Evolutionary conservation across 1,140 invertebrate genomes (phyloP).

Genomic region (Dufourea novaeangliae): DNA sequence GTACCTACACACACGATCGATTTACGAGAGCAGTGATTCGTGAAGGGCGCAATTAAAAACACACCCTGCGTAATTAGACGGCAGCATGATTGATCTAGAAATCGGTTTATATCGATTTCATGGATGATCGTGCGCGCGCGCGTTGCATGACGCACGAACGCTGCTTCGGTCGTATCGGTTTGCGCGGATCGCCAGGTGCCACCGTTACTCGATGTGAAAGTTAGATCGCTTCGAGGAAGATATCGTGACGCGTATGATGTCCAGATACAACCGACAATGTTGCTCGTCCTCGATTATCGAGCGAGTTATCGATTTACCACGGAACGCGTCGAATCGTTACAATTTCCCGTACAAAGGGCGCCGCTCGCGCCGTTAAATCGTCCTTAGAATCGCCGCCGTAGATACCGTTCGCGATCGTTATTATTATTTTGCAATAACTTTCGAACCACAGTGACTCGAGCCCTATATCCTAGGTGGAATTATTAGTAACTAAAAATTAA

Average conservation of each 20-base stretch:
- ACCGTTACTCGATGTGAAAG: conserved; percentile 39
- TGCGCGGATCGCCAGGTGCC: conserved; percentile 46
- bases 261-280: conserved; percentile 44
- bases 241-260: conserved; percentile 21
- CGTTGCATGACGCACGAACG: background rate
- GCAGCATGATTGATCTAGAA: conserved; percentile 3
- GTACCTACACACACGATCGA: background rate
- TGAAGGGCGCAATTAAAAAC: background rate
- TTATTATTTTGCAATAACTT: conserved; percentile 26
- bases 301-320: conserved; percentile 33
- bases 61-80: background rate
- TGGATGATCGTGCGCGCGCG: background rate
- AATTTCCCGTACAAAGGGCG: background rate
- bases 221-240: conserved; percentile 44
- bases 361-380: background rate
- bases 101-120: conserved; percentile 22
- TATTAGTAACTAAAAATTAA: no score
- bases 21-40: background rate
- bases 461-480: no score
- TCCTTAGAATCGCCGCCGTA: conserved; percentile 8
- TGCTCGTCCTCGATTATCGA: conserved; percentile 27
- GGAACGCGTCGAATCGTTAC: conserved; percentile 14
- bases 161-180: background rate
- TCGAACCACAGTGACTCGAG: background rate
- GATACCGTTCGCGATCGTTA: conserved; percentile 16